These are phyloP conservation scores for Propithecus perrieri DNA, from an alignment of 2,797 vertebrate species.

Conservation along the genomic window DNA sequence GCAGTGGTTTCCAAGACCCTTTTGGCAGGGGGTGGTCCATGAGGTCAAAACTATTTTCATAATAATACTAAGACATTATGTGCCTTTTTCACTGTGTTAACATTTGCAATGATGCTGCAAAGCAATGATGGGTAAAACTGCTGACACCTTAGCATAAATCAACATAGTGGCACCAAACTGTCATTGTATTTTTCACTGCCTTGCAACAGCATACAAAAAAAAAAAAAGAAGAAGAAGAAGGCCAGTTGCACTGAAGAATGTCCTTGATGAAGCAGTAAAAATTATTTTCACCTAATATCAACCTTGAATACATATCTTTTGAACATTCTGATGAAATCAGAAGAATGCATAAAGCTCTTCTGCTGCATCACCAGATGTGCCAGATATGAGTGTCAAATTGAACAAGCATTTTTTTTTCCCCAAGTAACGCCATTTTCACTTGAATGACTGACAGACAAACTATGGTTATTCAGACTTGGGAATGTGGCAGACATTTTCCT, in stretches of 20 bases:
- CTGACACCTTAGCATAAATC: constrained; percentile 42
- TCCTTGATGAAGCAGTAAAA: neutral
- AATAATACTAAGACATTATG: constrained; percentile 32
- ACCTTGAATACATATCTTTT: neutral
- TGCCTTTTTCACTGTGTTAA: constrained; percentile 43
- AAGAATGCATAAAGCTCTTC: neutral
- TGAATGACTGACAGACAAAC: neutral
- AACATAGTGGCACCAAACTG: neutral
- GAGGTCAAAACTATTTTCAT: constrained; percentile 48
- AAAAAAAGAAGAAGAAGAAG: neutral
- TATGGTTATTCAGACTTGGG: neutral
- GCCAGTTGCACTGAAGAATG: neutral
- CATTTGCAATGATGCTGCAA: neutral
- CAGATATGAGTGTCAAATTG: neutral
- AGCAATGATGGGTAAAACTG: constrained; percentile 38
- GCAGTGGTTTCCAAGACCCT: neutral
- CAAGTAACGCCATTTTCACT: neutral
- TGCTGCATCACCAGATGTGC: neutral
- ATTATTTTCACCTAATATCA: neutral
- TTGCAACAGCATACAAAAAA: neutral
- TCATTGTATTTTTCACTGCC: neutral
- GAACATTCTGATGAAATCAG: neutral
- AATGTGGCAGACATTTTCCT: constrained; percentile 20
- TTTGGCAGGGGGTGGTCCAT: neutral
- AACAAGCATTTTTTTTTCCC: neutral